Evolutionary conservation across 2,113 vertebrate species (phyloP), one percentile per base, ranked within the genome.

Genomic region (Nipponia nippon): DNA sequence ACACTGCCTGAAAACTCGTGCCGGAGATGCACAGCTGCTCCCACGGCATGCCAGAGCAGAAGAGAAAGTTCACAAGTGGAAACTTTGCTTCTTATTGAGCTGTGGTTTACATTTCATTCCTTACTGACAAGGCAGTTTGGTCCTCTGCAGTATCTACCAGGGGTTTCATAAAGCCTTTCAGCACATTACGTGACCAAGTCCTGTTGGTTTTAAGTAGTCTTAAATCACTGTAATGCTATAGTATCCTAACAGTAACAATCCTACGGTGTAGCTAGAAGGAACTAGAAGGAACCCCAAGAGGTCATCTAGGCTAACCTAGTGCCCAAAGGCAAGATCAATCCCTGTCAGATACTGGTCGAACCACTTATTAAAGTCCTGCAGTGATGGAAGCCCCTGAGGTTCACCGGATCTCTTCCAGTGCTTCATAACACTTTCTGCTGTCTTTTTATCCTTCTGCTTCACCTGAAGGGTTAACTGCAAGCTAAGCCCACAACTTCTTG

Each of bases 1-100:
- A 40, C 5, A 6, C 16, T 75, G 42, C 22, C 36, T 80, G 61
- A 78, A 78, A 72, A 16, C 17, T 30, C 0, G 0, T 34, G 47
- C 65, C 2, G 2, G 65, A 63, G 47, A 67, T 46, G 22, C 17
- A 32, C 26, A 50, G 32, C 22, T 15, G 21, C 20, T 50, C 66
- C 56, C 8, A 3, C 0, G 2, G 26, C 26, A 25, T 2, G 10
- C 38, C 40, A 19, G 52, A 62, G 21, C 4, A 6, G 46, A 84
- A 84, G 23, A 82, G 38, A 76, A 11, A 50, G 36, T 23, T 76
- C 76, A 38, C n/a, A 91, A 72, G 13, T 12, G 16, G n/a, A 42
- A 95, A 55, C 12, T 50, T 25, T 72, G 32, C 53, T 77, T 91
- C 44, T 34, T 9, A 9, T 0, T 44, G 58, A 61, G 27, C 44